Conservation (phyloP, 2,797 vertebrate species). For the Chelmon rostratus region DNA sequence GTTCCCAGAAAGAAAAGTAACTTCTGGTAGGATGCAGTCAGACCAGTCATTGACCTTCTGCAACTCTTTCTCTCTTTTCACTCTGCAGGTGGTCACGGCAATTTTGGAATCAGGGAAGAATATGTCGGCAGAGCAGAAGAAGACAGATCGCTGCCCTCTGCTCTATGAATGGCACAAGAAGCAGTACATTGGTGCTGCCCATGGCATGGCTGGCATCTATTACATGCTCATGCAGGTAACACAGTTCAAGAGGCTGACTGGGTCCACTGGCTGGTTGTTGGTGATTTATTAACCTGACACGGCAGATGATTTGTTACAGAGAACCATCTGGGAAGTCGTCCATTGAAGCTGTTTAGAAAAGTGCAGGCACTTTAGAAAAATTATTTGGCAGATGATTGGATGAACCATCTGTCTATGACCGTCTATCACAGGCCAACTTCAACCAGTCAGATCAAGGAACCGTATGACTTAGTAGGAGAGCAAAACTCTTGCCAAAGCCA, state of each 20-base stretch:
- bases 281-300: too few species aligned
- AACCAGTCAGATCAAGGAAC: too few species aligned
- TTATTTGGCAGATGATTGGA: too few species aligned
- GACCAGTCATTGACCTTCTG: neutral
- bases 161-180: slow-evolving; percentile 98
- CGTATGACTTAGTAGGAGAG: too few species aligned
- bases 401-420: too few species aligned
- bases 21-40: neutral
- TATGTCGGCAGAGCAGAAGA: slow-evolving; percentile 91
- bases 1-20: neutral
- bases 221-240: slow-evolving; percentile 95
- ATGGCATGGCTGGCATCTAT: slow-evolving; percentile 95
- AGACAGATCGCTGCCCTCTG: slow-evolving; percentile 93
- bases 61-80: neutral
- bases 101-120: slow-evolving; percentile 94
- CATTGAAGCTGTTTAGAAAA: too few species aligned
- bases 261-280: neutral
- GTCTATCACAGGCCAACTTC: too few species aligned
- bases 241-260: neutral
- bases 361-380: too few species aligned
- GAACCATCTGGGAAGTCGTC: too few species aligned
- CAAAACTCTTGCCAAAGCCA: too few species aligned
- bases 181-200: slow-evolving; percentile 96
- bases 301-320: too few species aligned
- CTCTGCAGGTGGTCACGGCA: slow-evolving; percentile 88